Conservation (phyloP, 2,888 invertebrate species). For the Gymnosoma rotundatum region DNA sequence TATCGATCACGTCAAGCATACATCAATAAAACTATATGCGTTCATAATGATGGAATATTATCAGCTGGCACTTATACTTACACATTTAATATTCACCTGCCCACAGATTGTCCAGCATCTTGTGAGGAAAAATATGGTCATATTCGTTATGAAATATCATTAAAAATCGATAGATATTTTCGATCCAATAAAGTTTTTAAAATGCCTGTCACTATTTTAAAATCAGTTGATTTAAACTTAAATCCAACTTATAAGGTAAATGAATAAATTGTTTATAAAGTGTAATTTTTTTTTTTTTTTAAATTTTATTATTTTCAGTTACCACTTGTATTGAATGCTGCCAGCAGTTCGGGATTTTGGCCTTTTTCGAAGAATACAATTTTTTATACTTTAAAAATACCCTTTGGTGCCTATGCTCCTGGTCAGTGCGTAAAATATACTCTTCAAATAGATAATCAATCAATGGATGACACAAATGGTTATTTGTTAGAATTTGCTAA, state of each 20-base stretch:
- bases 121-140: slow-evolving; percentile 88
- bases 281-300: neutral
- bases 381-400: slow-evolving; percentile 70
- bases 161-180: slow-evolving; percentile 90
- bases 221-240: slow-evolving; percentile 89
- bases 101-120: slow-evolving; percentile 73
- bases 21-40: slow-evolving; percentile 62
- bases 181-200: slow-evolving; percentile 83
- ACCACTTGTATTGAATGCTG: slow-evolving; percentile 67
- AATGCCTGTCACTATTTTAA: slow-evolving; percentile 87
- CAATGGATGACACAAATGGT: slow-evolving; percentile 62
- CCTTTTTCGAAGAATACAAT: slow-evolving; percentile 72
- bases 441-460: slow-evolving; percentile 73
- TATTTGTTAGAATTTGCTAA: slow-evolving; percentile 71
- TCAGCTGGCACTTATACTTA: slow-evolving; percentile 72
- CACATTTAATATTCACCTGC: slow-evolving; percentile 72
- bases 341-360: slow-evolving; percentile 73
- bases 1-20: slow-evolving; percentile 71
- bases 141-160: slow-evolving; percentile 89
- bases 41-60: slow-evolving; percentile 64
- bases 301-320: slow-evolving; percentile 49
- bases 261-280: neutral
- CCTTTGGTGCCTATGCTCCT: slow-evolving; percentile 74
- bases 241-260: slow-evolving; percentile 86
- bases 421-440: slow-evolving; percentile 73